Conservation (phyloP, 1,140 invertebrate species). For the Calliphora vicina region DNA sequence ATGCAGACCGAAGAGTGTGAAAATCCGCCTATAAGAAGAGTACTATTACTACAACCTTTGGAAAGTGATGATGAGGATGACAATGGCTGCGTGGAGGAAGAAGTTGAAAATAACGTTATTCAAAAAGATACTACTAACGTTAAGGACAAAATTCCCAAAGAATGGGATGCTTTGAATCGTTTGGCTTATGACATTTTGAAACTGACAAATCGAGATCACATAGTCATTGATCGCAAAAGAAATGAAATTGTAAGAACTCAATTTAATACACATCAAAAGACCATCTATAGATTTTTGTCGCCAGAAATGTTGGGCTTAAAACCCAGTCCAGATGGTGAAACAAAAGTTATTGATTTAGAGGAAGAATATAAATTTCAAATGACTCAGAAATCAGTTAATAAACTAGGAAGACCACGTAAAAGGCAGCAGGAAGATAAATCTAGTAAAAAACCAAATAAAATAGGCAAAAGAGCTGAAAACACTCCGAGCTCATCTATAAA, state of each 20-base stretch:
- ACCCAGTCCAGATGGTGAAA: not conserved
- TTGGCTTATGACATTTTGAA: constrained; percentile 53
- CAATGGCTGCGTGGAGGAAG: not conserved
- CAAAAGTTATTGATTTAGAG: not conserved
- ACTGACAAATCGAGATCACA: constrained; percentile 51
- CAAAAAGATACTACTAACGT: not conserved
- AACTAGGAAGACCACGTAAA: not conserved
- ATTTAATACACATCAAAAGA: constrained; percentile 51
- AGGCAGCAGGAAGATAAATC: not conserved
- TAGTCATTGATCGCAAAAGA: constrained; percentile 57
- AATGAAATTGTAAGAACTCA: constrained; percentile 55
- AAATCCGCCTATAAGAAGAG: not conserved
- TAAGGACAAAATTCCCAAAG: constrained; percentile 1
- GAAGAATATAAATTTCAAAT: not conserved
- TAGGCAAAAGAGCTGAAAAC: not conserved
- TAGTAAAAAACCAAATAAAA: not conserved
- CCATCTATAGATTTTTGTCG: constrained; percentile 54
- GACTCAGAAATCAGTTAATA: not conserved
- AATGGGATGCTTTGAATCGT: constrained; percentile 47
- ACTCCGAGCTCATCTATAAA: not conserved
- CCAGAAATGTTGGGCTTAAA: constrained; percentile 52
- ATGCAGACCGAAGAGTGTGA: not conserved
- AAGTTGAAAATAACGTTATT: too few species aligned
- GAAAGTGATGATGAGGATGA: not conserved
- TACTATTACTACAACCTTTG: not conserved